Percentiles rank a stretch among this genome's conserved stretches.
These are phyloP conservation scores for Cydia splendana DNA, from an alignment of 1,140 invertebrate genomes.

Conservation along the genomic window DNA sequence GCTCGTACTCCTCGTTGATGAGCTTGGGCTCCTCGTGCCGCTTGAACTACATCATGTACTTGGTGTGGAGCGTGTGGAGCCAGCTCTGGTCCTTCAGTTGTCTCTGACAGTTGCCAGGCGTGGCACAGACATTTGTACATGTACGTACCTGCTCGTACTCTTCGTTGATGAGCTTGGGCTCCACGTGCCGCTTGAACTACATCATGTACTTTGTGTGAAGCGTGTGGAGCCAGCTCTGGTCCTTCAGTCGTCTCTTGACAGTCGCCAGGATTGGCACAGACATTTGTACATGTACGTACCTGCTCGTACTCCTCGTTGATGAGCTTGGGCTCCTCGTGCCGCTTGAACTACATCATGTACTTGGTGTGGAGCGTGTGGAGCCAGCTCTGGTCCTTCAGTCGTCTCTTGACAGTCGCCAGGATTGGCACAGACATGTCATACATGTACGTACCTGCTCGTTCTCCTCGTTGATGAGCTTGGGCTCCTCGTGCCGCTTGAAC, in stretches of 20 bases:
- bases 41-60: conserved; percentile 99
- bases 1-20: conserved; percentile 99
- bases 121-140: no score
- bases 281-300: conserved; percentile 79
- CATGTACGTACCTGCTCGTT: no score
- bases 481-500: conserved; percentile 99
- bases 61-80: conserved; percentile 99
- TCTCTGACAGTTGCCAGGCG: no score
- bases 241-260: conserved; percentile 87
- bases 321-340: conserved; percentile 99
- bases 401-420: no score
- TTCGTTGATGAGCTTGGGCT: conserved; percentile 99
- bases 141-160: no score
- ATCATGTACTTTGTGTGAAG: conserved; percentile 99
- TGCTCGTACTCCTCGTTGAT: conserved; percentile 99
- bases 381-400: conserved; percentile 90
- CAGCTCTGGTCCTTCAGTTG: conserved; percentile 98
- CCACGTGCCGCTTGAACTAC: conserved; percentile 99
- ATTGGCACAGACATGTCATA: no score
- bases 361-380: conserved; percentile 99
- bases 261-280: no score
- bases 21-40: conserved; percentile 99
- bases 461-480: conserved; percentile 99
- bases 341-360: conserved; percentile 99
- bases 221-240: conserved; percentile 99